Percentiles rank a stretch among this genome's conserved stretches.
Conservation (phyloP, 2,113 vertebrate species). For the Salvelinus alpinus region DNA sequence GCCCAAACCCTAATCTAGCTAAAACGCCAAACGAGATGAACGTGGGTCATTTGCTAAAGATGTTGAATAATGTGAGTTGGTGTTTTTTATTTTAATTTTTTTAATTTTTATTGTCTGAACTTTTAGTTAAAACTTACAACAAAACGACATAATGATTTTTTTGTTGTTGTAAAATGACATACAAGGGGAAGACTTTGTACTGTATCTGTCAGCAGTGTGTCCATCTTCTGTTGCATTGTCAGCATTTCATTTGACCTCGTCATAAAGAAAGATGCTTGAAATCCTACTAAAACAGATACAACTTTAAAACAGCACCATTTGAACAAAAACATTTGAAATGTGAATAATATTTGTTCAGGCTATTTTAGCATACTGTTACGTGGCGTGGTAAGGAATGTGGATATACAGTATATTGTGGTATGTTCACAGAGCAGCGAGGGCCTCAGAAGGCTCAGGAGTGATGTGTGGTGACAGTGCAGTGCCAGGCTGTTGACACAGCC, state of each 20-base stretch:
- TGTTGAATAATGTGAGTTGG: slow-evolving; percentile 36
- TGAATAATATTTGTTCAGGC: slow-evolving; percentile 30
- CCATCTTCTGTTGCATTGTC: not conserved
- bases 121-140: not conserved
- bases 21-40: slow-evolving; percentile 52
- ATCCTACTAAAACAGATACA: not conserved
- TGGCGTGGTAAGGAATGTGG: slow-evolving; percentile 42
- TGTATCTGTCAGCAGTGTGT: no score
- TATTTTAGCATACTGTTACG: slow-evolving; percentile 49
- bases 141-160: no score
- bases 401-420: slow-evolving; percentile 55
- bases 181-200: no score
- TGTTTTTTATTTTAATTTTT: not conserved
- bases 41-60: slow-evolving; percentile 50
- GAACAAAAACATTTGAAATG: slow-evolving; percentile 12
- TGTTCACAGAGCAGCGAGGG: slow-evolving; percentile 64
- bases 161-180: no score
- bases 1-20: slow-evolving; percentile 46
- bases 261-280: not conserved
- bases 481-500: slow-evolving; percentile 76
- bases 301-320: slow-evolving; percentile 18
- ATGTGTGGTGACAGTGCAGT: slow-evolving; percentile 75
- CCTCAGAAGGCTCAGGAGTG: slow-evolving; percentile 70
- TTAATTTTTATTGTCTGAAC: not conserved
- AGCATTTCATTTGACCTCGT: not conserved